Evolutionary conservation across 2,797 vertebrate genomes (phyloP).

Genomic region (Xerus rutilus): DNA sequence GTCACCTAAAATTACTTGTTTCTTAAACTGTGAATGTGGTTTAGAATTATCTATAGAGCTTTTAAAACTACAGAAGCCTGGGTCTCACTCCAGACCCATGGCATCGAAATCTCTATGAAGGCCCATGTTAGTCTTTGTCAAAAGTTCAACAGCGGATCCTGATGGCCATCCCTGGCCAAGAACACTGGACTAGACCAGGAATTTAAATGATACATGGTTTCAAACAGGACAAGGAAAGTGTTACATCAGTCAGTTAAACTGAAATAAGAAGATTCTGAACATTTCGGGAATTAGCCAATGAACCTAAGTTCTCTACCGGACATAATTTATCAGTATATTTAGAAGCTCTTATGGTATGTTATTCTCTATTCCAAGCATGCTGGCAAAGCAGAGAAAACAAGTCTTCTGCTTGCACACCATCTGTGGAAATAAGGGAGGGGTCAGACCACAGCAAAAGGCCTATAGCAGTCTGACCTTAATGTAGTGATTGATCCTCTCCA

Average conservation of each 20-base stretch:
- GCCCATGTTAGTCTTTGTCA: background rate
- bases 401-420: background rate
- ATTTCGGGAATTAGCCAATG: background rate
- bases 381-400: background rate
- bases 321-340: background rate
- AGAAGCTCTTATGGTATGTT: background rate
- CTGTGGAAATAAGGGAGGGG: background rate
- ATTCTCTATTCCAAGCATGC: background rate
- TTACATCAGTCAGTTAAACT: background rate
- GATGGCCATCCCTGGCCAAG: background rate
- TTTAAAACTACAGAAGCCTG: background rate
- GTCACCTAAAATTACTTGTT: background rate
- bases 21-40: background rate
- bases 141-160: background rate
- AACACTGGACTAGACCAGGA: background rate
- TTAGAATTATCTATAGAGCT: background rate
- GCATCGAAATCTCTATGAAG: background rate
- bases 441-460: background rate
- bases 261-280: background rate
- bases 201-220: background rate
- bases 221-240: conserved; percentile 10
- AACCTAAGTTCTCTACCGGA: background rate
- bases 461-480: conserved; percentile 91
- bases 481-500: conserved; percentile 95
- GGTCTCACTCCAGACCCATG: background rate